These are phyloP conservation scores for Vesta saturnalis DNA, from an alignment of 2,888 invertebrate species.

Conservation along the genomic window DNA sequence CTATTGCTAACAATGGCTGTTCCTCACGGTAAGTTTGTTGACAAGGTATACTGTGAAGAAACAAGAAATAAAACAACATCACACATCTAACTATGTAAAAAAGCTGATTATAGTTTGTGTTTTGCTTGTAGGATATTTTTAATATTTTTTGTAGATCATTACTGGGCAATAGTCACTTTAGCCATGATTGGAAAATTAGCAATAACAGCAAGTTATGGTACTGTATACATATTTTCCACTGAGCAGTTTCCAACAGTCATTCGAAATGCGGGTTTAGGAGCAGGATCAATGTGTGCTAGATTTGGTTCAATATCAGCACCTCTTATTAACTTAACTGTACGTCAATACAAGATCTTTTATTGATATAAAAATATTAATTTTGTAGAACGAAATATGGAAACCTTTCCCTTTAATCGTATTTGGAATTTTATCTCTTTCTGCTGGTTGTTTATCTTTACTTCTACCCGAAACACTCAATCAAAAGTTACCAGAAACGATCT, in stretches of 20 bases:
- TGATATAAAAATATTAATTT: not conserved
- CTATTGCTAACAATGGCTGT: conserved; percentile 69
- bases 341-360: conserved; percentile 28
- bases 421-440: conserved; percentile 66
- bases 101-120: too few relatives aligned
- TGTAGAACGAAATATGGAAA: conserved; percentile 67
- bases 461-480: conserved; percentile 74
- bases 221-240: conserved; percentile 77
- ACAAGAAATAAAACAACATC: too few relatives aligned
- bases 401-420: conserved; percentile 70
- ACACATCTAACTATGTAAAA: too few relatives aligned
- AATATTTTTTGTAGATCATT: conserved; percentile 59
- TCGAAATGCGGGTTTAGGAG: conserved; percentile 71
- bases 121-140: too few relatives aligned
- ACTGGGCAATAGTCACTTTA: conserved; percentile 67
- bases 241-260: conserved; percentile 82
- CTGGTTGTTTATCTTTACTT: conserved; percentile 67
- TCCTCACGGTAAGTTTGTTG: conserved; percentile 64
- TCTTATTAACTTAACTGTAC: conserved; percentile 68
- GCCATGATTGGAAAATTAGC: conserved; percentile 79
- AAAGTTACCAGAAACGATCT: conserved; percentile 66
- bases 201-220: conserved; percentile 78
- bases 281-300: conserved; percentile 71
- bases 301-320: conserved; percentile 72
- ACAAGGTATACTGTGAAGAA: not conserved